Percentiles rank a stretch among this genome's conserved stretches.
Evolutionary conservation across 2,888 invertebrate genomes (phyloP).

Genomic region (Melieria picta): DNA sequence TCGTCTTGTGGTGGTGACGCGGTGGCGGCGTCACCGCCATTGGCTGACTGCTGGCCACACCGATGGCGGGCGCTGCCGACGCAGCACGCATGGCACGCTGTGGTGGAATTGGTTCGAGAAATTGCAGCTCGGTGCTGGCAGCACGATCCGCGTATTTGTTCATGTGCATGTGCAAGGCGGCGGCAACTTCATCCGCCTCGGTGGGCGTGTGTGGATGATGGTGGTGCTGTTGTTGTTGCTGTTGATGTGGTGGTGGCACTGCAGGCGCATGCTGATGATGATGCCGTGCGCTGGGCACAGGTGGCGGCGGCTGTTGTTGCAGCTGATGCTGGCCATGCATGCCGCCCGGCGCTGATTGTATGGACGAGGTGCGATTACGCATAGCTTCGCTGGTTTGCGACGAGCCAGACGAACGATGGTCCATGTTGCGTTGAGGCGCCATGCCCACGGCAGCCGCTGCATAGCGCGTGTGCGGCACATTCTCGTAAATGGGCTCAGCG

Average conservation of each 20-base stretch:
- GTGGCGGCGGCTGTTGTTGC: conserved; percentile 39
- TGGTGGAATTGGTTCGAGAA: conserved; percentile 55
- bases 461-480: conserved; percentile 74
- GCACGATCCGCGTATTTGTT: conserved; percentile 55
- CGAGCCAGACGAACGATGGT: conserved; percentile 47
- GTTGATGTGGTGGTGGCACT: conserved; percentile 43
- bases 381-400: conserved; percentile 52
- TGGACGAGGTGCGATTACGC: conserved; percentile 71
- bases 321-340: conserved; percentile 55
- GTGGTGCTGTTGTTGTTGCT: conserved; percentile 32
- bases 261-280: conserved; percentile 41
- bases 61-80: conserved; percentile 57
- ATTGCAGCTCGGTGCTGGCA: conserved; percentile 55
- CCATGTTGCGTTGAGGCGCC: conserved; percentile 44
- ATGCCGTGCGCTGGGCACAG: conserved; percentile 50
- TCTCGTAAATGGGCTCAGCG: conserved; percentile 84
- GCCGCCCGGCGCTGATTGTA: conserved; percentile 77
- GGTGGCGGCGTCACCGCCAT: conserved; percentile 51
- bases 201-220: conserved; percentile 28
- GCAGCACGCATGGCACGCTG: conserved; percentile 53
- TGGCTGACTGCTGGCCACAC: conserved; percentile 40
- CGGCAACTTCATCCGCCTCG: conserved; percentile 23
- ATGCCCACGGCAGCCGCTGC: conserved; percentile 37
- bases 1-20: conserved; percentile 56
- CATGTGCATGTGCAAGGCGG: conserved; percentile 48